These are phyloP conservation scores for Lethocerus indicus DNA, from an alignment of 1,140 invertebrate species.

Conservation along the genomic window DNA sequence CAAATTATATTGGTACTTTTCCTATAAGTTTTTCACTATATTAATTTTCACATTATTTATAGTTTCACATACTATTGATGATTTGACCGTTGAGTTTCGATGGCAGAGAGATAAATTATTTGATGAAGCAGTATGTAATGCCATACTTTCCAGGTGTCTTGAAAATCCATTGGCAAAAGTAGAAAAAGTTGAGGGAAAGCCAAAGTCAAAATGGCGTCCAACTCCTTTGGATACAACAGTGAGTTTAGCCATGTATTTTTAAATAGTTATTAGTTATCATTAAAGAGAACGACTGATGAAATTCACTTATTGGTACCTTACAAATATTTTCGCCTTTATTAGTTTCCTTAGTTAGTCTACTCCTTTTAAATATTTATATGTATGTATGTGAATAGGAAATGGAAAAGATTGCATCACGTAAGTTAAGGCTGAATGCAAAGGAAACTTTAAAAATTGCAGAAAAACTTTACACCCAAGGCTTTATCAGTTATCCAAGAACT, in stretches of 20 bases:
- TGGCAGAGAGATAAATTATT: constrained; percentile 85
- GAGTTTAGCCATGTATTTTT: constrained; percentile 24
- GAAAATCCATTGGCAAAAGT: constrained; percentile 68
- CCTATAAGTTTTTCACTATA: background rate
- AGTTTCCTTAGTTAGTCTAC: background rate
- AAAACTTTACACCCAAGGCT: constrained; percentile 78
- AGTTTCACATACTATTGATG: constrained; percentile 54
- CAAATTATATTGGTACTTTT: background rate
- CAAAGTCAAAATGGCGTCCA: constrained; percentile 93
- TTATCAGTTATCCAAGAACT: constrained; percentile 88
- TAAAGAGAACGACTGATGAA: background rate
- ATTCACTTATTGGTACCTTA: too few relatives aligned
- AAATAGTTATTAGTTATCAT: background rate
- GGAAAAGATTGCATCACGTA: constrained; percentile 84
- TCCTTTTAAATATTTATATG: background rate
- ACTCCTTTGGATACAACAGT: constrained; percentile 89
- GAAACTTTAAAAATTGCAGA: constrained; percentile 91
- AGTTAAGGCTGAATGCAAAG: constrained; percentile 85
- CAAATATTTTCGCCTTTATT: background rate
- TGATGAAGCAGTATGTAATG: constrained; percentile 64
- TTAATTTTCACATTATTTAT: constrained; percentile 18
- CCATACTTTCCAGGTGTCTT: constrained; percentile 58
- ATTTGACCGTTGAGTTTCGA: constrained; percentile 63
- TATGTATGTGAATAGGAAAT: constrained; percentile 48
- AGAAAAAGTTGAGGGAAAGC: constrained; percentile 63